Conservation (phyloP, 2,797 vertebrate genomes). For the Halcyon badia region DNA sequence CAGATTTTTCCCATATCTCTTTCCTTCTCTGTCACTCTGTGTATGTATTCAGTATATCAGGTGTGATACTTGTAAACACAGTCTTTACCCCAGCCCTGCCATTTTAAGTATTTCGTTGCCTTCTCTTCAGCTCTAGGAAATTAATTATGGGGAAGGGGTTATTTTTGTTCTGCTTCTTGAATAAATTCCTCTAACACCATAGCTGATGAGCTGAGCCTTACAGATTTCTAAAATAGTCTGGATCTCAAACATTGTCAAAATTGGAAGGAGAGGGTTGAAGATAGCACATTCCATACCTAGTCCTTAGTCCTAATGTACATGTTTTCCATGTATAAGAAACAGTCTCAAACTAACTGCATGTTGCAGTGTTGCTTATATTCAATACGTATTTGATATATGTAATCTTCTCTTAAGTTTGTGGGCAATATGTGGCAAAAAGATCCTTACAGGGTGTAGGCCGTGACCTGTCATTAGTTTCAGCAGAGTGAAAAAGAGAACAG, state of each 20-base stretch:
- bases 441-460: neutral
- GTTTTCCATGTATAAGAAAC: neutral
- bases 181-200: neutral
- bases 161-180: neutral
- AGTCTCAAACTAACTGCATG: neutral
- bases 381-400: neutral
- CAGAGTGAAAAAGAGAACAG: neutral
- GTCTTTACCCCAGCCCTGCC: neutral
- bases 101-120: neutral
- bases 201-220: neutral
- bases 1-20: neutral
- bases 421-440: neutral
- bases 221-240: neutral
- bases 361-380: neutral
- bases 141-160: neutral
- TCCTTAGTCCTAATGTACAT: neutral
- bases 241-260: neutral
- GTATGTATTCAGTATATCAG: neutral
- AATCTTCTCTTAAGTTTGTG: neutral
- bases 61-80: neutral
- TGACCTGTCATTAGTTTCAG: neutral
- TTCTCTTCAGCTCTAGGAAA: neutral
- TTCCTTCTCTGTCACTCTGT: neutral
- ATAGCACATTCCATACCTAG: neutral
- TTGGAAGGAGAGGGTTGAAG: neutral